Base-by-base conservation (phyloP, 2,797 vertebrate genomes). In the Enteromius argenteus region DNA sequence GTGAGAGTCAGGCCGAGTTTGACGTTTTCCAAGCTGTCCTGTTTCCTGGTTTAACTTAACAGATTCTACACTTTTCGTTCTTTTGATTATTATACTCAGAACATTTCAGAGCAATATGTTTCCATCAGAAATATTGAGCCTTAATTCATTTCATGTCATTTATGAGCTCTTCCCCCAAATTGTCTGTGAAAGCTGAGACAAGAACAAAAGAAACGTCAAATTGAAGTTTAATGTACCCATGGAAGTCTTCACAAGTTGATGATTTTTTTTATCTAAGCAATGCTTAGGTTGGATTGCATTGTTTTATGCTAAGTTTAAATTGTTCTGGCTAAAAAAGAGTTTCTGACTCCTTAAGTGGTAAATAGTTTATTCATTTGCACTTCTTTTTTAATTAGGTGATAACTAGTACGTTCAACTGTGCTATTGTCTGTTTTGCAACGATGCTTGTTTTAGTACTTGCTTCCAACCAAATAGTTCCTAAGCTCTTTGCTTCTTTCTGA, bases 191-290 rank as follows among this genome's bases (percentile, higher is more conserved):
- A 79, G 60, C 80, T n/a, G 5, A 80, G 85, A 89, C 89, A 83
- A 85, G 75, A 71, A 15, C 37, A 81, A 89, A 86, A 87, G 64
- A 79, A 90, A 91, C 84, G 71, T 81, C 75, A 14, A 88, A 91
- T 86, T 79, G 64, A 69, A 42, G 72, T 91, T 91, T 90, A 89
- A 91, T 91, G 87, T 71, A 86, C 86, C 87, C 88, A 23, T n/a
- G 42, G 39, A 81, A 86, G 85, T 69, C 71, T 53, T 27, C 27
- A 64, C 27, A 53, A 53, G 71, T 35, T 32, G 4, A 86, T 90
- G 85, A n/a, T 88, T 88, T 84, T 68, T 62, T 67, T 80, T 90
- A 90, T 90, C 84, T 85, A 80, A 87, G 86, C 85, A 87, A 85
- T 85, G 80, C 89, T 79, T 71, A 49, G 72, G 58, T 49, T 14